These are phyloP conservation scores for Holacanthus passer DNA, from an alignment of 2,113 vertebrate genomes.

Conservation along the genomic window DNA sequence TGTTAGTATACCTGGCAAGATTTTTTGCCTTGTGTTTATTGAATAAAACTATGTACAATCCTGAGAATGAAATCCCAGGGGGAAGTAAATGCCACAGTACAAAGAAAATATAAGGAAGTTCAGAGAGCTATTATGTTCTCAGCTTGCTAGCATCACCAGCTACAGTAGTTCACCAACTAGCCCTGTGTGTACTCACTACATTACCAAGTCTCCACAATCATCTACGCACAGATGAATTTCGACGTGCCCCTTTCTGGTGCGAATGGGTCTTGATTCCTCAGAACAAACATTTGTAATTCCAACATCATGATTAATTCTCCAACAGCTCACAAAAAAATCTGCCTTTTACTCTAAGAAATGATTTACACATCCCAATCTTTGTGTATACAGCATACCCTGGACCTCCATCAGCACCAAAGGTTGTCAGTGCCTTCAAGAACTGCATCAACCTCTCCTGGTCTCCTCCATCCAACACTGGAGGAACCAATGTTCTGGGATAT, in stretches of 20 bases:
- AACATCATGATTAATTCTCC: neutral
- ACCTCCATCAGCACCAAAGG: slow-evolving; percentile 86
- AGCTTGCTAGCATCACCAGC: neutral
- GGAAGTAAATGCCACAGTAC: too few species aligned
- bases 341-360: neutral
- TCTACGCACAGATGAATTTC: neutral
- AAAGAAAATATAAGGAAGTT: neutral
- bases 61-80: too few species aligned
- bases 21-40: neutral
- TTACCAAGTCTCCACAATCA: too few species aligned
- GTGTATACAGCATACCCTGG: slow-evolving; percentile 85
- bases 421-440: slow-evolving; percentile 85
- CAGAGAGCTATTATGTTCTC: neutral
- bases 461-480: slow-evolving; percentile 84
- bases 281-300: neutral
- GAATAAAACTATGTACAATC: neutral
- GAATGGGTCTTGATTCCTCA: neutral
- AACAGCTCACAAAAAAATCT: too few species aligned
- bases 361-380: neutral
- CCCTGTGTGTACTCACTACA: too few species aligned
- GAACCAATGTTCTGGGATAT: slow-evolving; percentile 88
- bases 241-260: neutral
- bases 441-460: slow-evolving; percentile 88
- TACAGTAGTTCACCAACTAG: too few species aligned
- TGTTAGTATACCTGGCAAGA: too few species aligned